Conservation (phyloP, 53 echinoderm and acorn worm species). For the Holothuria leucospilota region DNA sequence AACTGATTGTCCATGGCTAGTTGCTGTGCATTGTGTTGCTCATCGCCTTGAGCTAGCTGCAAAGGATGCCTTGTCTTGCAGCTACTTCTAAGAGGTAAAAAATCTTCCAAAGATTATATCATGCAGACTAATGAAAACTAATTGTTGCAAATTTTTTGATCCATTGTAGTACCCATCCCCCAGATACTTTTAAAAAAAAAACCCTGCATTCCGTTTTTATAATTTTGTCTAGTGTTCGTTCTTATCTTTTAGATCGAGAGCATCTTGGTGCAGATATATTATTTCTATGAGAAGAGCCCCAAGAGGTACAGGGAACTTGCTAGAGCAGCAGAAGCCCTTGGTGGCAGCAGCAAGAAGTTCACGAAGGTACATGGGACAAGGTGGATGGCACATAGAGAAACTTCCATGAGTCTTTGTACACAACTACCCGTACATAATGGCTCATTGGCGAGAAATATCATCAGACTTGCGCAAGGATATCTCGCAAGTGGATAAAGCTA, state of each 20-base stretch:
- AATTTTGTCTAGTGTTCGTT: not conserved
- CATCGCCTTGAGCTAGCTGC: not conserved
- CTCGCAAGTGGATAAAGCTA: not conserved
- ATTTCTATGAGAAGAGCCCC: conserved; percentile 8
- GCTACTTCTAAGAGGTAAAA: not conserved
- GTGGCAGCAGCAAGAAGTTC: not conserved
- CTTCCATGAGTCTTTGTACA: not conserved
- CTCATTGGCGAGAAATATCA: not conserved
- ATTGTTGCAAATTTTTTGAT: no score
- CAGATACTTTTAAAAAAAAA: no score
- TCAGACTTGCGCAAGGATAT: conserved; percentile 1
- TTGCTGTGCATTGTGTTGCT: conserved; percentile 1
- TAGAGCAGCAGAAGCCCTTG: not conserved
- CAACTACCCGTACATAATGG: not conserved
- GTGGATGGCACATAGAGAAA: not conserved
- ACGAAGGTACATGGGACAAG: not conserved
- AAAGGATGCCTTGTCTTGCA: not conserved
- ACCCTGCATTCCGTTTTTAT: no score
- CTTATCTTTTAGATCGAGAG: not conserved
- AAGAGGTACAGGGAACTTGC: not conserved
- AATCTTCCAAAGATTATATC: not conserved
- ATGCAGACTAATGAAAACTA: no score
- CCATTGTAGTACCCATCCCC: no score
- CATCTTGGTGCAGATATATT: not conserved
- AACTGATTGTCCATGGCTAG: not conserved